These are phyloP conservation scores for Plagodis pulveraria DNA, from an alignment of 2,888 invertebrate genomes.

Conservation along the genomic window DNA sequence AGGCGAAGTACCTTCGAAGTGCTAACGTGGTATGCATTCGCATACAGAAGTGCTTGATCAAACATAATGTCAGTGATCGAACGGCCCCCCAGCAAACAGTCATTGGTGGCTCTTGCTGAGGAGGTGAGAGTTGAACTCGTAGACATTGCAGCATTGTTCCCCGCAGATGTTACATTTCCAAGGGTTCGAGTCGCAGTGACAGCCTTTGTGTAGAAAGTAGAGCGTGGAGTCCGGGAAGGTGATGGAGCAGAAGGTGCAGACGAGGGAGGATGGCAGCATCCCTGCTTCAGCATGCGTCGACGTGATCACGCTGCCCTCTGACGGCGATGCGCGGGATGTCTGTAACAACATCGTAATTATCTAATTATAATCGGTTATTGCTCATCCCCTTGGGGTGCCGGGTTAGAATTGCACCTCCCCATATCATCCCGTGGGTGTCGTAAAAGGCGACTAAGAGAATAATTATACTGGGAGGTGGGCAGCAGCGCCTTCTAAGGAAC, in stretches of 20 bases:
- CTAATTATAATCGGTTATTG: no score
- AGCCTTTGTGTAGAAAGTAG: conserved; percentile 98
- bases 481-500: no score
- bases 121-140: conserved; percentile 98
- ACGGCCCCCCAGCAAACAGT: conserved; percentile 83
- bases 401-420: no score
- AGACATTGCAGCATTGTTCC: conserved; percentile 96
- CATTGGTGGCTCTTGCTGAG: conserved; percentile 96
- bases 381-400: no score
- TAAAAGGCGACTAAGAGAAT: no score
- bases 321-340: conserved; percentile 77
- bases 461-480: no score
- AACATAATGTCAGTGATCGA: conserved; percentile 66
- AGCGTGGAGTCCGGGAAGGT: conserved; percentile 98
- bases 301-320: conserved; percentile 87
- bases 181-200: conserved; percentile 98
- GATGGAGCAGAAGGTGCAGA: conserved; percentile 96
- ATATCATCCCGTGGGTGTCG: no score
- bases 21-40: conserved; percentile 64
- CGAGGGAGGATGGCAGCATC: conserved; percentile 85
- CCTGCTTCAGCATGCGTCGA: conserved; percentile 88
- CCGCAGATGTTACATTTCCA: conserved; percentile 99
- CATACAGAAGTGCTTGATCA: conserved; percentile 63
- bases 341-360: conserved; percentile 38
- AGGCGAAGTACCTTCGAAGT: conserved; percentile 70